phyloP scores from a whole-genome alignment of 2,888 invertebrate genomes.

The Microdon myrmicae region DNA sequence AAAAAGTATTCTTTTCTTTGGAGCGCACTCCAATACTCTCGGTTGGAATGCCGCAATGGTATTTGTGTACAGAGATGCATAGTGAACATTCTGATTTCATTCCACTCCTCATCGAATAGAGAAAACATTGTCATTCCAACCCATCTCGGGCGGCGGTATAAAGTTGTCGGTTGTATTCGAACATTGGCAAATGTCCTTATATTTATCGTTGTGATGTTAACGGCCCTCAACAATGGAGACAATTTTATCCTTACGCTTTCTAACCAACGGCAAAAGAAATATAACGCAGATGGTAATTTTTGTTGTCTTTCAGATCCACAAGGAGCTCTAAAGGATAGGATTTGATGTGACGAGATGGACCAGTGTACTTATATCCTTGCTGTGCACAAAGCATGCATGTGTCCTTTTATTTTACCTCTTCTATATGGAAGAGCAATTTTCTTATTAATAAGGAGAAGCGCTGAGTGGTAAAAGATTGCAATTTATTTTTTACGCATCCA shows the following conservation, averaged over 20 bases:
- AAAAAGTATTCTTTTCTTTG: constrained; percentile 16
- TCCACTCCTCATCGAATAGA: constrained; percentile 37
- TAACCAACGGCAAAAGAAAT: constrained; percentile 27
- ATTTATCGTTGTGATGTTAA: constrained; percentile 30
- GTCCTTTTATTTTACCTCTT: not conserved
- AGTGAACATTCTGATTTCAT: constrained; percentile 21
- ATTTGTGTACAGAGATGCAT: constrained; percentile 31
- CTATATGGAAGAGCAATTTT: constrained; percentile 30
- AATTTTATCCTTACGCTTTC: constrained; percentile 23
- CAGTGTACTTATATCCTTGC: too few species aligned
- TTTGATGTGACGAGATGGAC: constrained; percentile 34
- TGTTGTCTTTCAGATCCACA: constrained; percentile 34
- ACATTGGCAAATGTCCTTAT: constrained; percentile 15
- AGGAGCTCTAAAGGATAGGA: constrained; percentile 23
- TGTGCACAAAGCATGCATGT: constrained; percentile 9
- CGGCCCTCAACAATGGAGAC: too few species aligned
- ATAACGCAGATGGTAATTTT: constrained; percentile 44
- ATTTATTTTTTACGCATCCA: constrained; percentile 40
- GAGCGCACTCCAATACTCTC: constrained; percentile 7
- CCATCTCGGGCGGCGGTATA: constrained; percentile 6
- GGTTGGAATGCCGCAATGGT: constrained; percentile 33
- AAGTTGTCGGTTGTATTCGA: constrained; percentile 10
- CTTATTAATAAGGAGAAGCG: constrained; percentile 43
- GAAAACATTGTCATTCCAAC: constrained; percentile 42
- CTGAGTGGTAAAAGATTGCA: constrained; percentile 37